Conservation (phyloP, 1,140 invertebrate genomes). For the Drosophila ohnishii region DNA sequence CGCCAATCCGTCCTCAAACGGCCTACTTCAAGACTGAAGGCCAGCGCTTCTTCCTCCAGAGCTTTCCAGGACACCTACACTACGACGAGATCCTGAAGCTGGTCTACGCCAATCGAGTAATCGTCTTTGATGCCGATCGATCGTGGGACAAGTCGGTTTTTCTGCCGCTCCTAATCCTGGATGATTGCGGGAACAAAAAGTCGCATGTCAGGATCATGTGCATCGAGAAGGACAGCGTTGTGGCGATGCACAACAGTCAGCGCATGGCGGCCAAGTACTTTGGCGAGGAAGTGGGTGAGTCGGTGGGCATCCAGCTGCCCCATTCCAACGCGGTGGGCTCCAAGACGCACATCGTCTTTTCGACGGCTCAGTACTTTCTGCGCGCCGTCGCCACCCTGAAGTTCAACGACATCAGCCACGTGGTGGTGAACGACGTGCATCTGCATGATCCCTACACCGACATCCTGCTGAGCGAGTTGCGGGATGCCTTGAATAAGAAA, state of each 20-base stretch:
- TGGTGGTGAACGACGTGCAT: conserved; percentile 96
- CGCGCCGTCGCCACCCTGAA: conserved; percentile 79
- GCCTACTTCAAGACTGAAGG: conserved; percentile 24
- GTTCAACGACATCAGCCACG: conserved; percentile 88
- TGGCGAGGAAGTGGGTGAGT: conserved; percentile 93
- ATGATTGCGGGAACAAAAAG: conserved; percentile 46
- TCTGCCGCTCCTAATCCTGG: conserved; percentile 55
- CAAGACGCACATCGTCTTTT: conserved; percentile 58
- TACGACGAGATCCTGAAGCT: conserved; percentile 29
- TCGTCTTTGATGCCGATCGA: conserved; percentile 53
- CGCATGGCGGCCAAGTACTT: conserved; percentile 88
- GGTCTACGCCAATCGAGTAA: conserved; percentile 43
- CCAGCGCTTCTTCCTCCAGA: conserved; percentile 22
- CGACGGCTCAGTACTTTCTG: conserved; percentile 63
- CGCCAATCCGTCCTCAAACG: conserved; percentile 7
- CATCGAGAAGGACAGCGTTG: conserved; percentile 54
- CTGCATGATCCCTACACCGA: conserved; percentile 96
- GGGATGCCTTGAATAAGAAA: conserved; percentile 88
- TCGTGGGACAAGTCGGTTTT: conserved; percentile 59
- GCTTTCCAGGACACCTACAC: conserved; percentile 2
- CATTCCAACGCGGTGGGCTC: conserved; percentile 84
- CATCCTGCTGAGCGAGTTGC: conserved; percentile 93
- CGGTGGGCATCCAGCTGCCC: conserved; percentile 96
- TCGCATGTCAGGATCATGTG: conserved; percentile 55
- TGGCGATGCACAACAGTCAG: conserved; percentile 65